Evolutionary conservation across 2,888 invertebrate species (phyloP).

Genomic region (Meteorus colon): DNA sequence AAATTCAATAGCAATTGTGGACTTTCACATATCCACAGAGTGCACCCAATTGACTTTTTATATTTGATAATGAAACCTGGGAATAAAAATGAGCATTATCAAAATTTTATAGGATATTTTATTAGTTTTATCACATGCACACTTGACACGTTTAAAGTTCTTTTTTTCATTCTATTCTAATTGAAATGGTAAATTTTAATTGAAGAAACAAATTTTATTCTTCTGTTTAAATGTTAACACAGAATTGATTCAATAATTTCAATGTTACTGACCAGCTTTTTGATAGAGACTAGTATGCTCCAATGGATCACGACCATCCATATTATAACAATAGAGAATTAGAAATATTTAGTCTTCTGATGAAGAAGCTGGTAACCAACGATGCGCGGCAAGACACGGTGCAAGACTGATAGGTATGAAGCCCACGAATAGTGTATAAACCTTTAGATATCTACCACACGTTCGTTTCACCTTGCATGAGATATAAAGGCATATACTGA

Average conservation of each 20-base stretch:
- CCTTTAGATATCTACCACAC: conserved; percentile 43
- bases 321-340: conserved; percentile 22
- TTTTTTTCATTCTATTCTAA: no score
- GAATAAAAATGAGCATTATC: conserved; percentile 7
- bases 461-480: conserved; percentile 49
- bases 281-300: conserved; percentile 71
- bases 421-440: conserved; percentile 27
- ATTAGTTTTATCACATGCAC: background rate
- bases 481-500: conserved; percentile 46
- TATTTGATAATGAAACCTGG: background rate
- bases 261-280: conserved; percentile 63
- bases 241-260: background rate
- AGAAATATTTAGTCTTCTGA: background rate
- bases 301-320: conserved; percentile 68
- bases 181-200: no score
- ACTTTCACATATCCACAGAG: background rate
- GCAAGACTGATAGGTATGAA: conserved; percentile 55
- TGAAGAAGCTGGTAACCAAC: conserved; percentile 38
- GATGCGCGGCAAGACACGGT: conserved; percentile 51
- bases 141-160: no score
- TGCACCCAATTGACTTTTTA: conserved; percentile 10
- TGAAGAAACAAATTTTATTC: conserved; percentile 4
- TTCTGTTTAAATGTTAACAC: no score
- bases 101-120: conserved; percentile 1
- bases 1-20: conserved; percentile 19